These are phyloP conservation scores for Erebia epiphron DNA, from an alignment of 2,888 invertebrate genomes.

Conservation along the genomic window DNA sequence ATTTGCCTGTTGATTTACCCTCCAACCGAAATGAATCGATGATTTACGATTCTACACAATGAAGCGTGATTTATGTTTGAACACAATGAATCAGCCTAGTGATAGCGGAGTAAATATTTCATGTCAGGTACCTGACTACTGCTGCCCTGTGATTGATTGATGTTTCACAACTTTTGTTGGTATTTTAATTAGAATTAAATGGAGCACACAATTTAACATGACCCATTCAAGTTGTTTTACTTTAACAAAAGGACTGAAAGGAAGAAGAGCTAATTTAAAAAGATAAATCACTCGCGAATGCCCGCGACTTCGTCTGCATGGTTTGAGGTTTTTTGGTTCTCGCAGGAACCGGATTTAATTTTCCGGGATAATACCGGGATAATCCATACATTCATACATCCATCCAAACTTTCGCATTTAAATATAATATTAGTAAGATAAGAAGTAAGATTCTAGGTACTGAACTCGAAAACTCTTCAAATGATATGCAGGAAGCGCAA, in stretches of 20 bases:
- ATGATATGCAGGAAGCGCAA: no score
- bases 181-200: slow-evolving; percentile 26
- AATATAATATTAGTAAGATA: no score
- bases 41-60: slow-evolving; percentile 28
- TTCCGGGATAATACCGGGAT: no score
- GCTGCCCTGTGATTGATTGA: slow-evolving; percentile 20
- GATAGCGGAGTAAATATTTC: slow-evolving; percentile 31
- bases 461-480: no score
- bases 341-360: no score
- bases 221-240: slow-evolving; percentile 6
- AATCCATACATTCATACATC: no score
- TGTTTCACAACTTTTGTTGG: slow-evolving; percentile 21
- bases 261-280: no score
- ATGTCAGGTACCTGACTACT: slow-evolving; percentile 29
- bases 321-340: no score
- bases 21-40: slow-evolving; percentile 27
- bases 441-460: no score
- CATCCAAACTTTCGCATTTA: no score
- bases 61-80: slow-evolving; percentile 31
- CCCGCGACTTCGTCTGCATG: no score
- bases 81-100: slow-evolving; percentile 35
- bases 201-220: neutral
- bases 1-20: slow-evolving; percentile 34
- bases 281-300: no score
- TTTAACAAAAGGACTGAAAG: neutral